These are phyloP conservation scores for Calycopis cecrops DNA, from an alignment of 1,140 invertebrate species.

Conservation along the genomic window DNA sequence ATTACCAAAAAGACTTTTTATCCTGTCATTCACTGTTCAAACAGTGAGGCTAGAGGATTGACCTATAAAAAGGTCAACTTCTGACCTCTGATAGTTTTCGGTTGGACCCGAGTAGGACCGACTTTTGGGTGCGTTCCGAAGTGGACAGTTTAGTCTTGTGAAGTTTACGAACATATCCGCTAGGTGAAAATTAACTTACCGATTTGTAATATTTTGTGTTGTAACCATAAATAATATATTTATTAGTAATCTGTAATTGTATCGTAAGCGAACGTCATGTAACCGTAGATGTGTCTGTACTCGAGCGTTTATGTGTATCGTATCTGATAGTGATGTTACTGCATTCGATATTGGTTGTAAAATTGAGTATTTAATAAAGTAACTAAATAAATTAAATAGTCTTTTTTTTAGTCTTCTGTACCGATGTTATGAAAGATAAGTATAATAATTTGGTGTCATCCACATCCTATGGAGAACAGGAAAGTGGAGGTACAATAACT, in stretches of 20 bases:
- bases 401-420: conserved; percentile 4
- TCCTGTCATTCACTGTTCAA: too few relatives aligned
- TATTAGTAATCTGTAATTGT: conserved; percentile 7
- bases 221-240: background rate
- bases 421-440: too few relatives aligned
- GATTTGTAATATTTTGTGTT: conserved; percentile 6
- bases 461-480: too few relatives aligned
- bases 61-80: too few relatives aligned
- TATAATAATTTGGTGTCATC: too few relatives aligned
- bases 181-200: conserved; percentile 40
- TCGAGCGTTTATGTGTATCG: conserved; percentile 54
- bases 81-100: too few relatives aligned
- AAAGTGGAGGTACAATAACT: too few relatives aligned
- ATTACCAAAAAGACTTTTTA: too few relatives aligned
- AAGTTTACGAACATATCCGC: conserved; percentile 47
- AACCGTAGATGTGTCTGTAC: conserved; percentile 65
- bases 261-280: conserved; percentile 26
- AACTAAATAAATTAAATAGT: conserved; percentile 40
- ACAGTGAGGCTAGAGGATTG: too few relatives aligned
- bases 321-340: conserved; percentile 67
- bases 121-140: too few relatives aligned
- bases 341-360: conserved; percentile 68
- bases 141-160: too few relatives aligned
- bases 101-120: too few relatives aligned
- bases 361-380: conserved; percentile 73